A percentile compares a stretch with the other conserved stretches of the same genome.
phyloP scores from a whole-genome alignment of 53 echinoderm and acorn worm genomes.

The Holothuria scabra region DNA sequence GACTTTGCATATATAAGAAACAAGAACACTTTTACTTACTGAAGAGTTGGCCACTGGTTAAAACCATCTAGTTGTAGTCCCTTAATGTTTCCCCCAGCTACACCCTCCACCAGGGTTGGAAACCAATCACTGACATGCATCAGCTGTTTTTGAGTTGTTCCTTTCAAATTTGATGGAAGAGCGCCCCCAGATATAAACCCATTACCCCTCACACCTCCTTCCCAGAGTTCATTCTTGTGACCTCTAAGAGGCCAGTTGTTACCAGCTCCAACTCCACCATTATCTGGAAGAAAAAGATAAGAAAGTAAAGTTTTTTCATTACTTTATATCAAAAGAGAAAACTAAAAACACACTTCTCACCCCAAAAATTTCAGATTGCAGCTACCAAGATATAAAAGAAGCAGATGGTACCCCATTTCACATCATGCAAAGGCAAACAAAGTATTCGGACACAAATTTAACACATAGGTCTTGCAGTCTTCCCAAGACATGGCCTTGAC shows the following conservation, averaged over 20 bases:
- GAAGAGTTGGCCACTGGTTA: conserved; percentile 81
- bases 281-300: conserved; percentile 65
- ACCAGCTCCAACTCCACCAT: conserved; percentile 81
- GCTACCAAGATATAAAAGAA: too few species aligned
- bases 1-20: too few species aligned
- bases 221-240: conserved; percentile 81
- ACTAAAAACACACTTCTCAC: too few species aligned
- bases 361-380: too few species aligned
- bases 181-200: conserved; percentile 83
- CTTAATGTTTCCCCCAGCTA: conserved; percentile 61
- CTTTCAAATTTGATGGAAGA: conserved; percentile 64
- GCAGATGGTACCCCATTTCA: too few species aligned
- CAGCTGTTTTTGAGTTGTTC: conserved; percentile 70
- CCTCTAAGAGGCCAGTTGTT: conserved; percentile 96
- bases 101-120: conserved; percentile 86
- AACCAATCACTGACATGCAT: conserved; percentile 98
- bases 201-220: conserved; percentile 86
- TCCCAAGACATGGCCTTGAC: too few species aligned
- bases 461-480: too few species aligned
- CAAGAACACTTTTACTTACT: conserved; percentile 20
- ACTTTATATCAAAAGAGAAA: too few species aligned
- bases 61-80: conserved; percentile 76
- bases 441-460: too few species aligned
- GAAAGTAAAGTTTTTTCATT: too few species aligned
- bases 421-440: too few species aligned